Evolutionary conservation across 1,140 invertebrate species (phyloP), one percentile per base, ranked within the genome.

Genomic region (Eulimnadia texana): DNA sequence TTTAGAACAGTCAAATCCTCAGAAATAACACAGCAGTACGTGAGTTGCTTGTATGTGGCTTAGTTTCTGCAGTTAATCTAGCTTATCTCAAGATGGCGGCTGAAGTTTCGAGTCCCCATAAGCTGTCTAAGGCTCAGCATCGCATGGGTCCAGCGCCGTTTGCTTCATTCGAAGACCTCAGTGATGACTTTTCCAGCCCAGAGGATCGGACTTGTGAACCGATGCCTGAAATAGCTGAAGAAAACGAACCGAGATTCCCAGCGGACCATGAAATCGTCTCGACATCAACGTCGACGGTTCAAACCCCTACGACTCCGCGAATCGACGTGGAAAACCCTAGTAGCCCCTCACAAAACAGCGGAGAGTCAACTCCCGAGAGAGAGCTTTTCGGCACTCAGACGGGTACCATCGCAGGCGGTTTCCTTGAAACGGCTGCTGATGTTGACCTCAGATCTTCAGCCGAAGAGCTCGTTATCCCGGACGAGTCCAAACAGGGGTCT

Each of bases 151-250:
- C 87, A 71, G 90, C 90, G 69, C 90, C 90, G 70, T 86, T 93
- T 73, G 90, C 90, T 71, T 93, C 89, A 64, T 90, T 93, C 74
- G 88, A 91, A 78, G 88, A 90, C 76, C 79, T 88, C 68, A 87
- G 85, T 67, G 88, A 90, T 74, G 80, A 89, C 76, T 66, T 75
- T 64, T 81, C 82, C 54, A 82, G 80, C 69, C 80, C 82, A 9
- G 79, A 81, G 63, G 79, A 78, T 64, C 79, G 76, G 68, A 68
- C 63, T 20, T 63, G 60, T 25, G 72, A 78, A 50, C 72, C 77
- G 61, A 60, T 66, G 63, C 62, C 63, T 3, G 58, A 62, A 60
- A 65, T 67, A 13, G 59, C 55, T 28, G 63, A 67, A 28, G 63
- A 64, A 23, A 33, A 56, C 47, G 25, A 64, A 47, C 42, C 56